Percentiles rank a stretch among this genome's conserved stretches.
phyloP scores from a whole-genome alignment of 2,113 vertebrate species.

The Puma concolor region DNA sequence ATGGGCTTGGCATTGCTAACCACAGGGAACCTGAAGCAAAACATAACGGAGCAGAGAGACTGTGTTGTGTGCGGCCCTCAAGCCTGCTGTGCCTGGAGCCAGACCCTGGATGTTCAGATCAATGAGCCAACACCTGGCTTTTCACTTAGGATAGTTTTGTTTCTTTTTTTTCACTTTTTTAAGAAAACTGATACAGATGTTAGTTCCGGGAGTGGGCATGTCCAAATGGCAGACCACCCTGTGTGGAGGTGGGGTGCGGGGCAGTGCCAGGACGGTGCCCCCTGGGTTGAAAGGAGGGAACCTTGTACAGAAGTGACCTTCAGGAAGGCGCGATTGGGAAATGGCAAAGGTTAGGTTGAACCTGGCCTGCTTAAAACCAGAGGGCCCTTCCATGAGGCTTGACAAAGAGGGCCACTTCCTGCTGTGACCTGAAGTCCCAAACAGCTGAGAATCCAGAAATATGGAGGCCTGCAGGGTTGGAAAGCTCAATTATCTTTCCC shows the following conservation, averaged over 20 bases:
- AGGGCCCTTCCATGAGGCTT: background rate
- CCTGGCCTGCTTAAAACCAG: background rate
- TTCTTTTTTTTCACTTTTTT: background rate
- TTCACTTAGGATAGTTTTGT: background rate
- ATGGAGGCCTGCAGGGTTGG: background rate
- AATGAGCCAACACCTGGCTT: background rate
- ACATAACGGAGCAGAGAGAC: background rate
- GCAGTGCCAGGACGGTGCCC: background rate
- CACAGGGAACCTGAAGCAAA: background rate
- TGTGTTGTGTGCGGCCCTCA: background rate
- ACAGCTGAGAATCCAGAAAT: background rate
- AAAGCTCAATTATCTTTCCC: background rate
- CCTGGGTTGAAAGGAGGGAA: background rate
- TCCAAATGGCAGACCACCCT: background rate
- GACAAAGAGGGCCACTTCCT: background rate
- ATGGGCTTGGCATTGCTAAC: background rate
- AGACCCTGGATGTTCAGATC: background rate
- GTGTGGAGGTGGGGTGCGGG: rapidly evolving
- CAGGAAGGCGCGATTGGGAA: background rate
- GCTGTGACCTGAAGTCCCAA: background rate
- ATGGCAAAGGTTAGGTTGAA: background rate
- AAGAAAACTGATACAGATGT: background rate
- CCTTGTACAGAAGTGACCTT: background rate
- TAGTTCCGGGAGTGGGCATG: background rate
- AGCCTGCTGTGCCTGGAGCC: background rate